Conservation (phyloP, 2,113 vertebrate genomes). For the Cheilinus undulatus region DNA sequence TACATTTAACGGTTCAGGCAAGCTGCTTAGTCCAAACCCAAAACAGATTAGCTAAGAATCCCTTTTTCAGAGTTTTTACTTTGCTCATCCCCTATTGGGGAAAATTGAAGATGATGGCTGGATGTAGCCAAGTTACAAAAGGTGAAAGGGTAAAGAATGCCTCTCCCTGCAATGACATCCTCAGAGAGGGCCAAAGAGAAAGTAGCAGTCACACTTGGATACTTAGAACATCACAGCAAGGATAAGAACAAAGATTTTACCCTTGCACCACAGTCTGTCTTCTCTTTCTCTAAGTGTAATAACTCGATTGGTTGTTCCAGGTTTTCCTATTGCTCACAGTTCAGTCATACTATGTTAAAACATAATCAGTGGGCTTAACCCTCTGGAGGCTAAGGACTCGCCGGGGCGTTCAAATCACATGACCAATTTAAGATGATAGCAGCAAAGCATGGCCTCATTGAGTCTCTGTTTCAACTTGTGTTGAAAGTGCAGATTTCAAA, state of each 20-base stretch:
- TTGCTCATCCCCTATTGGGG: slow-evolving; percentile 49
- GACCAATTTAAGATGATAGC: too few relatives aligned
- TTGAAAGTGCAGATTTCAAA: too few relatives aligned
- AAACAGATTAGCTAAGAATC: slow-evolving; percentile 37
- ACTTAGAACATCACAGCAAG: slow-evolving; percentile 39
- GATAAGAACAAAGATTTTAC: slow-evolving; percentile 30
- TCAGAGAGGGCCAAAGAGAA: slow-evolving; percentile 40
- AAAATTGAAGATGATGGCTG: slow-evolving; percentile 52
- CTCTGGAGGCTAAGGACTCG: too few relatives aligned
- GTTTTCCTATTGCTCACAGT: too few relatives aligned
- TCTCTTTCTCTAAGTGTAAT: background rate
- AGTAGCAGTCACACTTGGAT: slow-evolving; percentile 46
- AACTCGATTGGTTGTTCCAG: too few relatives aligned
- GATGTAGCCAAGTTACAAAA: slow-evolving; percentile 75
- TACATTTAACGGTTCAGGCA: background rate
- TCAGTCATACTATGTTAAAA: slow-evolving; percentile 13
- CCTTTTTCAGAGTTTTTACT: slow-evolving; percentile 42
- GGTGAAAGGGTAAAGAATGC: slow-evolving; percentile 67
- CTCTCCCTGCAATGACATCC: slow-evolving; percentile 64
- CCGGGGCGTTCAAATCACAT: too few relatives aligned
- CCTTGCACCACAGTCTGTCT: slow-evolving; percentile 27
- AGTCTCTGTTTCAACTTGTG: too few relatives aligned
- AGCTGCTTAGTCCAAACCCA: slow-evolving; percentile 27
- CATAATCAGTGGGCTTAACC: slow-evolving; percentile 6
- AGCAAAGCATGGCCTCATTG: too few relatives aligned